Evolutionary conservation across 2,113 vertebrate species (phyloP).

Genomic region (Psittacula cyanocephala): DNA sequence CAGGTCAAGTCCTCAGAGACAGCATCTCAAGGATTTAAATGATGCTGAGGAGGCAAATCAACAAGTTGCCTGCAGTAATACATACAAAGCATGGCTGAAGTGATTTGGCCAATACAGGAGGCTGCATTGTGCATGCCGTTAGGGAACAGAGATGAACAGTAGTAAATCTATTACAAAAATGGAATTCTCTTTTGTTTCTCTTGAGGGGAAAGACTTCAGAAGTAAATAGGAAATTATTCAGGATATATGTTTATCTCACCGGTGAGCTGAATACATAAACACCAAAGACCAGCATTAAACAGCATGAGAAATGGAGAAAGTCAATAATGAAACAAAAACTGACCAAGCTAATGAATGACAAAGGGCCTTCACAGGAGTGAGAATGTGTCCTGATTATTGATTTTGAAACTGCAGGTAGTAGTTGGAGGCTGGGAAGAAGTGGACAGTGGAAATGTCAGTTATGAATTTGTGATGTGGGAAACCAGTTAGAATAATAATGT

Average conservation of each 20-base stretch:
- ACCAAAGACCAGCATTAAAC: neutral
- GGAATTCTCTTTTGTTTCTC: neutral
- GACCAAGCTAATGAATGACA: neutral
- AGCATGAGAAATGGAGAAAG: neutral
- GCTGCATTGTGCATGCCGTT: neutral
- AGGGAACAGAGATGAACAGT: neutral
- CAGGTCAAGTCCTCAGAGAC: neutral
- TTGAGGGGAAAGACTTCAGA: neutral
- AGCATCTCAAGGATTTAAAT: neutral
- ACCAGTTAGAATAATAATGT: neutral
- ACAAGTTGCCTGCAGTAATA: neutral
- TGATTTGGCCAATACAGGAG: neutral
- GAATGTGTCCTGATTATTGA: neutral
- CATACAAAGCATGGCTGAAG: neutral
- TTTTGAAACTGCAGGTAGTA: neutral
- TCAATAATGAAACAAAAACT: constrained; percentile 1
- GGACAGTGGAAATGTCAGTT: constrained; percentile 14
- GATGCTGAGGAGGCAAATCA: neutral
- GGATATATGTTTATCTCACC: neutral
- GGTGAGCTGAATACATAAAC: neutral
- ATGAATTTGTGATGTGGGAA: constrained; percentile 1
- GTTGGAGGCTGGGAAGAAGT: neutral
- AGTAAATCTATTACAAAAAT: neutral
- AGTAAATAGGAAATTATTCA: neutral
- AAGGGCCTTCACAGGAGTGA: neutral